Evolutionary conservation across 2,888 invertebrate species (phyloP).

Genomic region (Aspidapion aeneum): DNA sequence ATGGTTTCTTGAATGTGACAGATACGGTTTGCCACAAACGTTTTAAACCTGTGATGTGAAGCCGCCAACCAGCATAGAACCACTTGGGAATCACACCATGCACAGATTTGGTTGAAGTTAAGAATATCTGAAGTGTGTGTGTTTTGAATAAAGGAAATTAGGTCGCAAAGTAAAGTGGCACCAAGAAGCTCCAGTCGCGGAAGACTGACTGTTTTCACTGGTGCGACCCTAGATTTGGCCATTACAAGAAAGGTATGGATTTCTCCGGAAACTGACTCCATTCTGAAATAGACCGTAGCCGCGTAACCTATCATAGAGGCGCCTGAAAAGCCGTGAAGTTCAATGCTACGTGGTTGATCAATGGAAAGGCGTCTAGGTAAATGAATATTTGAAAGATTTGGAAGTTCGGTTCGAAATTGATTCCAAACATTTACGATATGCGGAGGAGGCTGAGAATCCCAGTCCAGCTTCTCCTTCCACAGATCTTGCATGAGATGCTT

Average conservation of each 20-base stretch:
- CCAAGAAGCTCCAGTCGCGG: slow-evolving; percentile 1
- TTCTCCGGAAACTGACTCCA: too few relatives aligned
- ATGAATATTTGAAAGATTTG: slow-evolving; percentile 1
- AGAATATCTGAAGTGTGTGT: slow-evolving; percentile 17
- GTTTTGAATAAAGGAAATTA: slow-evolving; percentile 5
- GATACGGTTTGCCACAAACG: slow-evolving; percentile 14
- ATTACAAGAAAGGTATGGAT: background rate
- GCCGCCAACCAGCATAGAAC: slow-evolving; percentile 7
- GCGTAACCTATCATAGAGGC: slow-evolving; percentile 1
- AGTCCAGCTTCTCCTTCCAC: slow-evolving; percentile 3
- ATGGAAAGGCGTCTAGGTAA: background rate
- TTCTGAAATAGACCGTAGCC: slow-evolving; percentile 8
- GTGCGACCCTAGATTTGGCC: slow-evolving; percentile 6
- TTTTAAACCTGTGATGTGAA: slow-evolving; percentile 4
- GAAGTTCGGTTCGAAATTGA: background rate
- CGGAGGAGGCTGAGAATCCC: background rate
- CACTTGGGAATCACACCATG: too few relatives aligned
- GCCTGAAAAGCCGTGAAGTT: slow-evolving; percentile 6
- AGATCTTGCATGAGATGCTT: slow-evolving; percentile 6
- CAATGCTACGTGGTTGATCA: background rate
- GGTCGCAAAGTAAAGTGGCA: slow-evolving; percentile 1
- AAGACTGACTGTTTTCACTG: background rate
- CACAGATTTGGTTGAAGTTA: too few relatives aligned
- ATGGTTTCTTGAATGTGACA: slow-evolving; percentile 12
- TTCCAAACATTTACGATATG: too few relatives aligned